Conservation (phyloP, 2,113 vertebrate species). For the Pluvianellus socialis region DNA sequence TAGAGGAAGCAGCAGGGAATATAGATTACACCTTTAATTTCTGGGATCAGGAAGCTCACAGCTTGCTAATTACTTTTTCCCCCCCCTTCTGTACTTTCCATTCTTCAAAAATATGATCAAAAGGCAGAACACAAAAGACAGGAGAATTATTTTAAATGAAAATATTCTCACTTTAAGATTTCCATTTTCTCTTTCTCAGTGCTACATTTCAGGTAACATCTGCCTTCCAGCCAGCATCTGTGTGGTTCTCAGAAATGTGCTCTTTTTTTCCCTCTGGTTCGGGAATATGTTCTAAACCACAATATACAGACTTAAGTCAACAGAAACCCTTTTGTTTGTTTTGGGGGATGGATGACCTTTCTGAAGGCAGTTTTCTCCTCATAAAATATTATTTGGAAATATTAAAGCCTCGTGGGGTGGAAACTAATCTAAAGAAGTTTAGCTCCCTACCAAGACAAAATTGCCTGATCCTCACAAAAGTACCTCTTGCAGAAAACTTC, state of each 20-base stretch:
- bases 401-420: background rate
- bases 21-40: background rate
- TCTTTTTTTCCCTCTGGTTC: background rate
- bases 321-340: background rate
- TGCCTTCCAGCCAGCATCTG: background rate
- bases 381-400: background rate
- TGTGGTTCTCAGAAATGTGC: background rate
- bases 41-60: background rate
- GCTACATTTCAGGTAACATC: background rate
- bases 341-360: background rate
- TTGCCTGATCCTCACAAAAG: background rate
- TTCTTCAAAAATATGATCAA: background rate
- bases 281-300: background rate
- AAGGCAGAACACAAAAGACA: background rate
- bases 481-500: background rate
- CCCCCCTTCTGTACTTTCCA: background rate
- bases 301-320: background rate
- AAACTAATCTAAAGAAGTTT: background rate
- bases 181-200: background rate
- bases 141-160: background rate
- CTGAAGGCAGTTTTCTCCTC: background rate
- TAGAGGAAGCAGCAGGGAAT: background rate
- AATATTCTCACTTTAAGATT: background rate
- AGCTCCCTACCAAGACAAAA: background rate
- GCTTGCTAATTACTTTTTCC: background rate